Conservation (phyloP, 2,888 invertebrate species). For the Rambutsinella grinnellia region DNA sequence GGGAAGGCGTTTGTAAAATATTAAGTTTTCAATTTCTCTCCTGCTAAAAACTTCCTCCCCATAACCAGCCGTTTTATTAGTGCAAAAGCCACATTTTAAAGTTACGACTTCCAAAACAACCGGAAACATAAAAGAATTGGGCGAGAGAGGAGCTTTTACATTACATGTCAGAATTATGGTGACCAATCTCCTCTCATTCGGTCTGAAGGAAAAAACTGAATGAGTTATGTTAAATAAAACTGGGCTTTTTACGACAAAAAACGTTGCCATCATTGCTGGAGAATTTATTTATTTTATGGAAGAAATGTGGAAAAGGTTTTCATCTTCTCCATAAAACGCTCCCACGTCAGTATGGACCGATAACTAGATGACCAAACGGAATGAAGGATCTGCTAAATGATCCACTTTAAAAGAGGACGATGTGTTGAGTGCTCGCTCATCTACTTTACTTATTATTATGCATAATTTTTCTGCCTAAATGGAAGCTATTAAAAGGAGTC, state of each 20-base stretch:
- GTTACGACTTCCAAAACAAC: neutral
- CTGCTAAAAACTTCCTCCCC: neutral
- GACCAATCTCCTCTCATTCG: too few relatives aligned
- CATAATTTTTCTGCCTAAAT: slow-evolving; percentile 34
- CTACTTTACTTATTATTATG: slow-evolving; percentile 11
- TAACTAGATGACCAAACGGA: neutral
- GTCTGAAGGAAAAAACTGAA: too few relatives aligned
- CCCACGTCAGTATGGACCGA: neutral
- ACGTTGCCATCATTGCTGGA: neutral
- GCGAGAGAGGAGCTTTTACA: too few relatives aligned
- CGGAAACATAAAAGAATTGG: slow-evolving; percentile 13
- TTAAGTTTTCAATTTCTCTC: too few relatives aligned
- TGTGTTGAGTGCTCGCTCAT: neutral
- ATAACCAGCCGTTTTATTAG: neutral
- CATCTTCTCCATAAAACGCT: neutral
- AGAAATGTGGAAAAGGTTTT: neutral
- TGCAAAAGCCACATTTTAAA: neutral
- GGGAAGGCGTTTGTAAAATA: too few relatives aligned
- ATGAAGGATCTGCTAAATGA: neutral
- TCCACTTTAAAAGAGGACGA: neutral
- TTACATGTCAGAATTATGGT: too few relatives aligned
- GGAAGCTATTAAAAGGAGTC: slow-evolving; percentile 36
- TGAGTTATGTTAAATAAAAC: neutral
- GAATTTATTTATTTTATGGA: neutral
- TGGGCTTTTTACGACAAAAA: neutral